A percentile compares a stretch with the other conserved stretches of the same genome.
Evolutionary conservation across 2,797 vertebrate genomes (phyloP).

Genomic region (Neoniphon sammara): DNA sequence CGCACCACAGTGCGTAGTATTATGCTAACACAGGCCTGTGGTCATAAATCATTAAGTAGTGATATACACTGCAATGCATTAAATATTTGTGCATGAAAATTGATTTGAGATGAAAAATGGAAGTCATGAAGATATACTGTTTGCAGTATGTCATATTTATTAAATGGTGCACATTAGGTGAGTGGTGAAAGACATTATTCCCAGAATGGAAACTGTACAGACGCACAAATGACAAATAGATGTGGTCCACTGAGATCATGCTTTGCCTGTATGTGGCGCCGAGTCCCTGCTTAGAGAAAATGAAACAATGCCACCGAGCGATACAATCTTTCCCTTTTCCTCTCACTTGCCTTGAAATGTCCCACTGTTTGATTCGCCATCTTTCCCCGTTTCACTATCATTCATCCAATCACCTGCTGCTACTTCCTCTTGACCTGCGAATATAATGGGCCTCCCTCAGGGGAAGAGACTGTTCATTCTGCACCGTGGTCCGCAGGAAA

Average conservation of each 20-base stretch:
- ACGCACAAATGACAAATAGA: conserved; percentile 14
- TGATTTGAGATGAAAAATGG: too few species aligned
- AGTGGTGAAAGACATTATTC: neutral
- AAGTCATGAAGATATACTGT: neutral
- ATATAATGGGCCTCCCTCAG: conserved; percentile 5
- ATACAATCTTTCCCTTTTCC: conserved; percentile 46
- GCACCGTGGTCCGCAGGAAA: conserved; percentile 10
- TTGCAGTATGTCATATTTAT: neutral
- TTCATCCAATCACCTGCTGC: conserved; percentile 33
- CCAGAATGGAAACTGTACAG: neutral
- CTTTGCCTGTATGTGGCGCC: neutral
- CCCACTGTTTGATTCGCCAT: conserved; percentile 32
- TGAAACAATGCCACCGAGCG: conserved; percentile 49
- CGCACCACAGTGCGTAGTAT: neutral
- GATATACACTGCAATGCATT: neutral
- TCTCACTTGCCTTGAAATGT: conserved; percentile 16
- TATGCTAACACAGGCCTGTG: conserved; percentile 1
- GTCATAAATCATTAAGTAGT: conserved; percentile 14
- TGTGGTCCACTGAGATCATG: too few species aligned
- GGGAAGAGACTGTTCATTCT: conserved; percentile 11
- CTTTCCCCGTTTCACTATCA: conserved; percentile 23
- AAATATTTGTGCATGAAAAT: conserved; percentile 6
- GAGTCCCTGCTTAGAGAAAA: conserved; percentile 14
- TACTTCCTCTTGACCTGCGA: conserved; percentile 59
- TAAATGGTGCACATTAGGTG: neutral